phyloP scores from a whole-genome alignment of 1,140 invertebrate species.

The Drosophila quadrilineata region DNA sequence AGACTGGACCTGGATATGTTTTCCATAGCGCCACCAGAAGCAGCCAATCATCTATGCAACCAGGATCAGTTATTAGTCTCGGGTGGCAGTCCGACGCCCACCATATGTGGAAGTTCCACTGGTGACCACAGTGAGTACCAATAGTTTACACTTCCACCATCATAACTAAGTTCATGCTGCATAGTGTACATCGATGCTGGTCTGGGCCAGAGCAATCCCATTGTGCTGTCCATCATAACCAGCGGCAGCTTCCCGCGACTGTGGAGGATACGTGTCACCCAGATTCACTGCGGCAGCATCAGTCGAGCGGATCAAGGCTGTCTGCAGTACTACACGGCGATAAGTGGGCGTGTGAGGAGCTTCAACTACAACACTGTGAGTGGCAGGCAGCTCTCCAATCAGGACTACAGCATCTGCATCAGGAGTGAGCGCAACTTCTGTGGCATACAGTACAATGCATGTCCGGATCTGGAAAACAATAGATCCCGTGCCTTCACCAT shows the following conservation, averaged over 20 bases:
- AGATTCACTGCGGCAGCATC: slow-evolving; percentile 89
- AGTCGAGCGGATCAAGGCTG: slow-evolving; percentile 91
- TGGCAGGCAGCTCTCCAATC: slow-evolving; percentile 92
- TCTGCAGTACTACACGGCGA: slow-evolving; percentile 89
- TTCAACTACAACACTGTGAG: slow-evolving; percentile 90
- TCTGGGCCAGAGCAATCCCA: slow-evolving; percentile 86
- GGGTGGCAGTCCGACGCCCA: slow-evolving; percentile 89
- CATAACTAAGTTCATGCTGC: slow-evolving; percentile 25
- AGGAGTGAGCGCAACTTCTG: slow-evolving; percentile 93
- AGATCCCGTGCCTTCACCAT: slow-evolving; percentile 86
- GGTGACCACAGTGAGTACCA: slow-evolving; percentile 90
- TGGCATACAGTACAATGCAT: slow-evolving; percentile 91
- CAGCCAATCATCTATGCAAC: slow-evolving; percentile 88
- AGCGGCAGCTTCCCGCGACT: slow-evolving; percentile 88
- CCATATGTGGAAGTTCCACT: slow-evolving; percentile 90
- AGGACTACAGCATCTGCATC: slow-evolving; percentile 93
- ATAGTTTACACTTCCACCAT: not conserved
- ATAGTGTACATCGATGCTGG: slow-evolving; percentile 93
- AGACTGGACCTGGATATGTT: slow-evolving; percentile 92
- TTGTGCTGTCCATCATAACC: slow-evolving; percentile 90
- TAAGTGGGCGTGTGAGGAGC: slow-evolving; percentile 89
- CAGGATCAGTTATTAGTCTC: slow-evolving; percentile 93
- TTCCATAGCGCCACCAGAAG: slow-evolving; percentile 86
- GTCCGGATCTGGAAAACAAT: slow-evolving; percentile 85
- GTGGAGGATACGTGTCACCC: slow-evolving; percentile 91